Percentiles rank a stretch among this genome's conserved stretches.
Evolutionary conservation across 2,888 invertebrate genomes (phyloP).

Genomic region (Nomada fabriciana): DNA sequence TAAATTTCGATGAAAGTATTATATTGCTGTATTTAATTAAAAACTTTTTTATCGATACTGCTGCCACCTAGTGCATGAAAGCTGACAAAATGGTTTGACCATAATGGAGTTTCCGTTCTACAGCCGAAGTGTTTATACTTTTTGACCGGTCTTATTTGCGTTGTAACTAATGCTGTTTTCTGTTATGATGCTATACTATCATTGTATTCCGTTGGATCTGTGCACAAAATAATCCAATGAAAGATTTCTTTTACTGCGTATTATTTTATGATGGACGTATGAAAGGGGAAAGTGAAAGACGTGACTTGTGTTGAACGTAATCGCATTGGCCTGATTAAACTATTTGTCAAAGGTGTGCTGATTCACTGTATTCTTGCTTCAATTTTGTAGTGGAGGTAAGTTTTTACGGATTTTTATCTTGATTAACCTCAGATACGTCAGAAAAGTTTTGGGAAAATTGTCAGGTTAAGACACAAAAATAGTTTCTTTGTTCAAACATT

Average conservation of each 20-base stretch:
- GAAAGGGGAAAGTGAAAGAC: not conserved
- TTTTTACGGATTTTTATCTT: not conserved
- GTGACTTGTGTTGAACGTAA: not conserved
- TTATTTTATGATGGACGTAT: not conserved
- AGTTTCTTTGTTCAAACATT: not conserved
- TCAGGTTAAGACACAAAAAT: not conserved
- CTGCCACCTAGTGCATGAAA: not conserved
- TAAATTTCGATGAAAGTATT: not conserved
- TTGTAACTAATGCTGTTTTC: conserved; percentile 4
- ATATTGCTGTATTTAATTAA: not conserved
- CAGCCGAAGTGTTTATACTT: not conserved
- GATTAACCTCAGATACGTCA: not conserved
- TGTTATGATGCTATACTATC: not conserved
- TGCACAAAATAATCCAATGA: not conserved
- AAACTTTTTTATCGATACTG: not conserved
- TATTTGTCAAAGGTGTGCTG: not conserved
- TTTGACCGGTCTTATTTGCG: conserved; percentile 23
- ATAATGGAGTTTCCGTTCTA: not conserved
- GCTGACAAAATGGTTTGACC: too few relatives aligned
- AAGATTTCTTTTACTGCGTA: not conserved
- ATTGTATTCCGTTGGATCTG: not conserved
- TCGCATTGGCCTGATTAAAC: too few relatives aligned
- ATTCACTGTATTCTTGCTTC: not conserved
- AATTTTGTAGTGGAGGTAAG: not conserved
- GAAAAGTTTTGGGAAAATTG: not conserved